Percentiles rank a stretch among this genome's conserved stretches.
phyloP scores from a whole-genome alignment of 2,113 vertebrate species.

The Hipposideros armiger region DNA sequence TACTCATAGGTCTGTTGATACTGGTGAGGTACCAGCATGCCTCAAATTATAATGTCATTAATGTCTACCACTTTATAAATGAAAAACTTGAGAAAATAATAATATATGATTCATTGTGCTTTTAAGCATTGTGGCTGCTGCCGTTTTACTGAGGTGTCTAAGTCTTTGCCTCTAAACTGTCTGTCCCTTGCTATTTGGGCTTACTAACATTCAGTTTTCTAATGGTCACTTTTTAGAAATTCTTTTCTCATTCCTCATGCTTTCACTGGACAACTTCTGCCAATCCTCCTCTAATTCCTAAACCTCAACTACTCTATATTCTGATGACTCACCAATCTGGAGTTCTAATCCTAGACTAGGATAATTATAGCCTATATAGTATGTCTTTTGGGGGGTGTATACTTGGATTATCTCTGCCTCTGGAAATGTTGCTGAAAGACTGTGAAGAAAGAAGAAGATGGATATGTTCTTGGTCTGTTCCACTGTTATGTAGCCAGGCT shows the following conservation, averaged over 20 bases:
- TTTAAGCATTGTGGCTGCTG: background rate
- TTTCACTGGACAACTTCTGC: background rate
- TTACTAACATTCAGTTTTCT: constrained; percentile 37
- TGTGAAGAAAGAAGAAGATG: constrained; percentile 92
- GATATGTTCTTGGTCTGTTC: constrained; percentile 93
- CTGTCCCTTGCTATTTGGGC: background rate
- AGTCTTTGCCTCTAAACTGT: constrained; percentile 1
- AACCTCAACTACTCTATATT: constrained; percentile 29
- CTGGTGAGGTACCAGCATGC: background rate
- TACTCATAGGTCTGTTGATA: constrained; percentile 6
- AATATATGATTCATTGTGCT: background rate
- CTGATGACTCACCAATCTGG: constrained; percentile 9
- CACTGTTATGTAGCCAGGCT: constrained; percentile 93
- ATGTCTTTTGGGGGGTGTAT: constrained; percentile 54
- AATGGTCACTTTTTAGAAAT: constrained; percentile 18
- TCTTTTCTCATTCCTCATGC: background rate
- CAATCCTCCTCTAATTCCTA: constrained; percentile 10
- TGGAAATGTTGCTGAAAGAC: constrained; percentile 18
- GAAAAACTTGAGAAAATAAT: constrained; percentile 14
- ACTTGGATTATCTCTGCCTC: constrained; percentile 82
- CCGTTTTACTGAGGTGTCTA: background rate
- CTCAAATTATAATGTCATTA: constrained; percentile 49
- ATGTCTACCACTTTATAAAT: constrained; percentile 29
- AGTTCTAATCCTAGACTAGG: constrained; percentile 20
- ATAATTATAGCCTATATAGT: background rate